Conservation (phyloP, 2,797 vertebrate species). For the Labeo calbasu region DNA sequence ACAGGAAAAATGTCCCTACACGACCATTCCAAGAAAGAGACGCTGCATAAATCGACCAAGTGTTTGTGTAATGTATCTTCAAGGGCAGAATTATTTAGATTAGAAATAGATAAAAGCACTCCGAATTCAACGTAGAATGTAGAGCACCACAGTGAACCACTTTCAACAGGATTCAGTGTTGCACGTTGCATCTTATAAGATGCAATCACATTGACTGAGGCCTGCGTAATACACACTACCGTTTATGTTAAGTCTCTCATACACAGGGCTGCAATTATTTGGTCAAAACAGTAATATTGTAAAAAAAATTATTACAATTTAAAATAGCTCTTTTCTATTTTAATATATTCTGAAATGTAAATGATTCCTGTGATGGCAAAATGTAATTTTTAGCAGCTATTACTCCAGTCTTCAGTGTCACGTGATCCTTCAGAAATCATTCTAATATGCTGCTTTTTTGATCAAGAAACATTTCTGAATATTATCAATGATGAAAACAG, state of each 20-base stretch:
- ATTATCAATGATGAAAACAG: not conserved
- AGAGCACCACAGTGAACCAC: not conserved
- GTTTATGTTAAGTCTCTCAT: not conserved
- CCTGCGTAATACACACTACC: not conserved
- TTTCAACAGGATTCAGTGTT: slow-evolving; percentile 2
- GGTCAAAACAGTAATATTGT: not conserved
- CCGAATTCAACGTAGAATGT: not conserved
- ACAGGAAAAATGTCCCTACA: not conserved
- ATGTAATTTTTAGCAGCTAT: not conserved
- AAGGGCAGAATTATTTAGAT: slow-evolving; percentile 12
- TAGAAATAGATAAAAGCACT: slow-evolving; percentile 20
- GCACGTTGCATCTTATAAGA: not conserved
- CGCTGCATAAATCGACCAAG: not conserved
- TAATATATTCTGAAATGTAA: not conserved
- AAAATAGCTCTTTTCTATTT: not conserved
- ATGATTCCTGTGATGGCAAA: not conserved
- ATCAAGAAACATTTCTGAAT: not conserved
- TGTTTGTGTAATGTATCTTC: not conserved
- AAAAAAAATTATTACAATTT: not conserved
- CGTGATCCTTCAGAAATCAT: not conserved
- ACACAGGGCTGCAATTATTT: not conserved
- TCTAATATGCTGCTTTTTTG: not conserved
- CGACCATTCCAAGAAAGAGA: not conserved
- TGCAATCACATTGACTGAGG: not conserved
- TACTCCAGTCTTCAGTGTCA: not conserved